phyloP scores from a whole-genome alignment of 2,888 invertebrate species.

The Epinotia demarniana region DNA sequence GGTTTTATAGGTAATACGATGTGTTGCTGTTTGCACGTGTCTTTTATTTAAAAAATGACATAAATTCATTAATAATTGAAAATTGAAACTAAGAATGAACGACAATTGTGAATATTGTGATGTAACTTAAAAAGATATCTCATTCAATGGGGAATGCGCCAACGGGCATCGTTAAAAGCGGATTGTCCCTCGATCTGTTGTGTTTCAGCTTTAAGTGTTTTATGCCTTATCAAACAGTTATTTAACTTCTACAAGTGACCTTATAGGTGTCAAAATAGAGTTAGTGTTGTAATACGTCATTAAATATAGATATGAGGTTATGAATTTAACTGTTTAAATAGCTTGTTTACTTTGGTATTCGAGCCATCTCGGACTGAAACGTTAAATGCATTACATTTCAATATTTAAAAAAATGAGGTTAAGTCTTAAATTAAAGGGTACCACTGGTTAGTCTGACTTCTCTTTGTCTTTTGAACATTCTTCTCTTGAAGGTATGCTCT shows the following conservation, averaged over 20 bases:
- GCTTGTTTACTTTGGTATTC: conserved; percentile 17
- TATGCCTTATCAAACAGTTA: conserved; percentile 8
- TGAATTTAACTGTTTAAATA: conserved; percentile 4
- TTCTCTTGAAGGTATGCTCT: too few species aligned
- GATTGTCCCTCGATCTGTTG: conserved; percentile 26
- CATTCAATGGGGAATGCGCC: conserved; percentile 4
- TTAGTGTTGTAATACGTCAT: neutral
- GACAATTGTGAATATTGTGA: neutral
- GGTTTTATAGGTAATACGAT: too few species aligned
- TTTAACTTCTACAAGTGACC: neutral
- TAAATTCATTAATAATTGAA: neutral
- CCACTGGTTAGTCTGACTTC: too few species aligned
- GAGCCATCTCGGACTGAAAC: conserved; percentile 1
- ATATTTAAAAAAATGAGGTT: neutral
- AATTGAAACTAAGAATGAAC: neutral
- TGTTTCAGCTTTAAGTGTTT: conserved; percentile 22
- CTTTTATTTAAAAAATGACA: too few species aligned
- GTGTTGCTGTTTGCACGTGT: too few species aligned
- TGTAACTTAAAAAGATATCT: neutral
- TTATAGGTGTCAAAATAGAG: neutral
- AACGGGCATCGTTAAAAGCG: conserved; percentile 34
- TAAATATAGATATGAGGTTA: neutral
- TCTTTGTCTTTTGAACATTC: too few species aligned
- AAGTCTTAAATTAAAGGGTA: too few species aligned
- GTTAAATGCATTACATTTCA: neutral